phyloP scores from a whole-genome alignment of 1,140 invertebrate species.

The Heliconius congener region DNA sequence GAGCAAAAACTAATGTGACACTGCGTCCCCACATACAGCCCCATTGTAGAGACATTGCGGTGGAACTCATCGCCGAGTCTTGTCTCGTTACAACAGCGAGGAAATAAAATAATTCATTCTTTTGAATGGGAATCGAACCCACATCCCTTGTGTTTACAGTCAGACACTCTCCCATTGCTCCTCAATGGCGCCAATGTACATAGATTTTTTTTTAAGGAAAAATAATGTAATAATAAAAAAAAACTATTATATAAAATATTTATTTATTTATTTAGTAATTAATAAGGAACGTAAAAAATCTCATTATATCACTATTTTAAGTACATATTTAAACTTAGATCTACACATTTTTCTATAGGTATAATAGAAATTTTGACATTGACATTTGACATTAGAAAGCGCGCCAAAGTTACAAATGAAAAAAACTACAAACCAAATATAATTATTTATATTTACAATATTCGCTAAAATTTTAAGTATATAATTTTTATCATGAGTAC shows the following conservation, averaged over 20 bases:
- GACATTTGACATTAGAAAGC: background rate
- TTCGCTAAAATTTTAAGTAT: background rate
- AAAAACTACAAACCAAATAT: background rate
- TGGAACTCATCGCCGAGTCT: too few relatives aligned
- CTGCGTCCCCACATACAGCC: too few relatives aligned
- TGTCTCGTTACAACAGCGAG: too few relatives aligned
- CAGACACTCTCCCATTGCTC: too few relatives aligned
- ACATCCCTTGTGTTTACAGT: too few relatives aligned
- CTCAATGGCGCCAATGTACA: too few relatives aligned
- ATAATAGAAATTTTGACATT: background rate
- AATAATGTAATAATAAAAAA: background rate
- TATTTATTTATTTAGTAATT: background rate
- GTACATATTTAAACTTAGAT: constrained; percentile 5
- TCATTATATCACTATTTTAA: constrained; percentile 19
- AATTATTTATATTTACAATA: background rate
- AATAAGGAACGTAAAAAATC: constrained; percentile 19
- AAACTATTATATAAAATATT: too few relatives aligned
- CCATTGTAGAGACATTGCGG: too few relatives aligned
- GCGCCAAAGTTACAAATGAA: background rate
- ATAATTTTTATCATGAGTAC: too few relatives aligned
- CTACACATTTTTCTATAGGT: background rate
- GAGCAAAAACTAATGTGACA: too few relatives aligned
- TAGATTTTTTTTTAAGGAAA: background rate
- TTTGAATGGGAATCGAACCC: too few relatives aligned
- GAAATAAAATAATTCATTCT: too few relatives aligned